phyloP scores from a whole-genome alignment of 1,140 invertebrate species.

The Drosophila equinoxialis region DNA sequence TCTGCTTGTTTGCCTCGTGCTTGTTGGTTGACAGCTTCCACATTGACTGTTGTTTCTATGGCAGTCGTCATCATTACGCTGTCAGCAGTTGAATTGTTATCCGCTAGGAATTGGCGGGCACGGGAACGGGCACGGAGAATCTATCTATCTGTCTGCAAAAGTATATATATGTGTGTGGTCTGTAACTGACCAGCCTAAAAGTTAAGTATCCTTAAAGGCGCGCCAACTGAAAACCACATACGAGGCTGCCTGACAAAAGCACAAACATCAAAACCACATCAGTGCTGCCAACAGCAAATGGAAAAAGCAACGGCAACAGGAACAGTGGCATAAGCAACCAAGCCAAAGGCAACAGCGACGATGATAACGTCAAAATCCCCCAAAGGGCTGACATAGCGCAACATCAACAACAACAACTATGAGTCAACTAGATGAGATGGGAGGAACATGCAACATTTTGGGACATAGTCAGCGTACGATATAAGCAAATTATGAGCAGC shows the following conservation, averaged over 20 bases:
- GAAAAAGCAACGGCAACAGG: slow-evolving; percentile 15
- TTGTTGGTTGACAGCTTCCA: slow-evolving; percentile 66
- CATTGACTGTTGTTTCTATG: slow-evolving; percentile 34
- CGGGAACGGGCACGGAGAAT: slow-evolving; percentile 29
- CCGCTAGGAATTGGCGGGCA: slow-evolving; percentile 53
- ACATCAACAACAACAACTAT: slow-evolving; percentile 66
- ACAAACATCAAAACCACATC: slow-evolving; percentile 77
- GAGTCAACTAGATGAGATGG: slow-evolving; percentile 38
- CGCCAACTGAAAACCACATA: slow-evolving; percentile 32
- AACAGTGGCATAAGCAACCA: slow-evolving; percentile 17
- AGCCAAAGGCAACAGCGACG: slow-evolving; percentile 28
- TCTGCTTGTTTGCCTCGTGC: slow-evolving; percentile 70
- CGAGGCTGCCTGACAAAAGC: slow-evolving; percentile 50
- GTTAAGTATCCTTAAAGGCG: slow-evolving; percentile 40
- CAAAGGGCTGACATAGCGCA: slow-evolving; percentile 68
- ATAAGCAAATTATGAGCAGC: slow-evolving; percentile 79
- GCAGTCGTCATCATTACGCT: slow-evolving; percentile 73
- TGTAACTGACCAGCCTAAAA: slow-evolving; percentile 43
- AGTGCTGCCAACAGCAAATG: slow-evolving; percentile 17
- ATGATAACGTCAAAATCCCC: slow-evolving; percentile 65
- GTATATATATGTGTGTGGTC: not conserved
- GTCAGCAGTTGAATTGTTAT: slow-evolving; percentile 67
- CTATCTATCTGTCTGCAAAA: slow-evolving; percentile 7
- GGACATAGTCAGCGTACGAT: slow-evolving; percentile 53
- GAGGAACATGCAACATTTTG: slow-evolving; percentile 21